Evolutionary conservation across 2,113 vertebrate genomes (phyloP).

Genomic region (Calonectris borealis): DNA sequence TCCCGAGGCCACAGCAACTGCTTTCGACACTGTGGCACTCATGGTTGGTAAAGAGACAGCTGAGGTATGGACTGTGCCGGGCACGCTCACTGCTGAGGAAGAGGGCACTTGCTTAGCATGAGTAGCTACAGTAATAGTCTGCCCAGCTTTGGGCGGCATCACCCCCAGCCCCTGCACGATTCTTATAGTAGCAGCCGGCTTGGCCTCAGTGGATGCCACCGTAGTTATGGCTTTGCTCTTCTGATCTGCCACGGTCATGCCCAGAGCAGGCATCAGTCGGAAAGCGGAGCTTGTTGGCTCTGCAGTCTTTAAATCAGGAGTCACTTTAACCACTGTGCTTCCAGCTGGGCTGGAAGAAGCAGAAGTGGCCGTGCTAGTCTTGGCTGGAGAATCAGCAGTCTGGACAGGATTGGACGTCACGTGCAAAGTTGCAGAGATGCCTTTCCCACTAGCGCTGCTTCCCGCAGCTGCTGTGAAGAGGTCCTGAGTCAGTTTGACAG

Average conservation of each 20-base stretch:
- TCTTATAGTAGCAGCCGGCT: constrained; percentile 88
- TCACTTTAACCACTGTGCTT: constrained; percentile 84
- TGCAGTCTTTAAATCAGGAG: constrained; percentile 82
- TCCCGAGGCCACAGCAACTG: constrained; percentile 80
- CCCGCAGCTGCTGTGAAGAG: constrained; percentile 81
- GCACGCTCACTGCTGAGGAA: constrained; percentile 54
- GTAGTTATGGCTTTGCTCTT: constrained; percentile 84
- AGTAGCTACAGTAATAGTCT: constrained; percentile 85
- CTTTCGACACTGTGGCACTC: constrained; percentile 81
- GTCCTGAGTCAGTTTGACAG: constrained; percentile 94
- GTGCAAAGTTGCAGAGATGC: constrained; percentile 92
- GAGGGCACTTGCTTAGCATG: constrained; percentile 80
- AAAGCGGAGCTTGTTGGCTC: constrained; percentile 83
- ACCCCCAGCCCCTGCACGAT: constrained; percentile 94
- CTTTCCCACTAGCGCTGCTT: constrained; percentile 75
- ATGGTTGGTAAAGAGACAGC: constrained; percentile 83
- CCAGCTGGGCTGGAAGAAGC: constrained; percentile 73
- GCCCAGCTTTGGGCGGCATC: constrained; percentile 89
- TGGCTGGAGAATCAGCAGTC: constrained; percentile 74
- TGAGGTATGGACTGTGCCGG: constrained; percentile 77
- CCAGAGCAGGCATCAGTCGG: constrained; percentile 93
- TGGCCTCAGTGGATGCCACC: constrained; percentile 81
- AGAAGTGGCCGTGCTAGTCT: constrained; percentile 51
- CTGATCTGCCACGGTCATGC: constrained; percentile 88
- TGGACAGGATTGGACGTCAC: constrained; percentile 83